Evolutionary conservation across 2,797 vertebrate species (phyloP).

Genomic region (Carcharodon carcharias): DNA sequence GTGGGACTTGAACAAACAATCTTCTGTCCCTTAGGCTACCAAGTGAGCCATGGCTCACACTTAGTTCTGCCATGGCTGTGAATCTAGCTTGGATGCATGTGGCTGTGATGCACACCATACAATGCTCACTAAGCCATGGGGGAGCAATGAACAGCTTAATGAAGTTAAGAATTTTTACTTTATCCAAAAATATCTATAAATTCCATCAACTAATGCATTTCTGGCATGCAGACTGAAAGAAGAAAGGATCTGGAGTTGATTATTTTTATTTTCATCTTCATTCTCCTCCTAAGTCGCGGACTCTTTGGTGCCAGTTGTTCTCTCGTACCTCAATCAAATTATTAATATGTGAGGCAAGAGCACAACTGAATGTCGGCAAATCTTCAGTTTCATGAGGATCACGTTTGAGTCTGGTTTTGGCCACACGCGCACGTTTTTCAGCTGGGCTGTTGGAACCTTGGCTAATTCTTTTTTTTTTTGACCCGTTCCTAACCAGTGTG

Average conservation of each 20-base stretch:
- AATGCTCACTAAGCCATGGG: neutral
- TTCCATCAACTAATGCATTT: neutral
- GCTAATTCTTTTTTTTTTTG: neutral
- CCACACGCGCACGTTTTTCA: neutral
- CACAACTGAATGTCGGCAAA: neutral
- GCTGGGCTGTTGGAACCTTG: neutral
- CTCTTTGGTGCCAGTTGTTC: neutral
- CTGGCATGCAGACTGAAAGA: neutral
- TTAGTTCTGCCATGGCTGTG: neutral
- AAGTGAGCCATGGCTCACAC: no score
- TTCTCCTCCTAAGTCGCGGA: no score
- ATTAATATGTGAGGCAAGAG: neutral
- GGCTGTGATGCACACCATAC: neutral
- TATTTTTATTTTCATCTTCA: neutral
- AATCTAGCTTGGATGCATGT: neutral
- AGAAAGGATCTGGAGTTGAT: neutral
- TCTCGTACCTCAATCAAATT: neutral
- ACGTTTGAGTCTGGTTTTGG: neutral
- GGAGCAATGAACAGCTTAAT: neutral
- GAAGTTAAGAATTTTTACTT: neutral
- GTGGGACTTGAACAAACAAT: no score
- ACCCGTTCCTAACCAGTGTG: neutral
- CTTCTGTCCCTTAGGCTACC: no score
- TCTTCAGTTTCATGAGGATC: neutral
- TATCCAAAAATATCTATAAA: constrained; percentile 21